Conservation (phyloP, 92 coral and sea anemone species). For the Bergia puertoricense region DNA sequence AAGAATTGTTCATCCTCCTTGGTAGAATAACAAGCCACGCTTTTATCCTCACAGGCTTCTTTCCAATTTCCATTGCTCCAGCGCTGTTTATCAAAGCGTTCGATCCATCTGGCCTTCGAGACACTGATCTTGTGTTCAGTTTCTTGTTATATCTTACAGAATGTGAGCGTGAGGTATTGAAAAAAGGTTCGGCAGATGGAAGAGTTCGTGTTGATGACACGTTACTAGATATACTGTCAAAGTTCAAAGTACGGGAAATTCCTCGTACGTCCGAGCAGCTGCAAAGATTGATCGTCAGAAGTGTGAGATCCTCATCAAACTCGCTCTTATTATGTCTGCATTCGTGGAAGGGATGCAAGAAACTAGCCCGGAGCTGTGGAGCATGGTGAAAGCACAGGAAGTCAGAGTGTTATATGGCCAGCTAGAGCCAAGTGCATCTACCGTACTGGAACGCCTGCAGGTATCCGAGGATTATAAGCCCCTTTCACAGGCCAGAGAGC, state of each 20-base stretch:
- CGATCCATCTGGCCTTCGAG: conserved; percentile 11
- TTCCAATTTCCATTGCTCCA: not conserved
- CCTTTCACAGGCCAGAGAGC: not conserved
- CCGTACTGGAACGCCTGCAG: not conserved
- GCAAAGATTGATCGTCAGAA: not conserved
- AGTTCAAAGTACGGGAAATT: conserved; percentile 1
- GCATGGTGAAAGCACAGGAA: conserved; percentile 12
- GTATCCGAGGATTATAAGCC: conserved; percentile 8
- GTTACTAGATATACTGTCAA: conserved; percentile 11
- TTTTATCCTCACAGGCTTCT: conserved; percentile 5
- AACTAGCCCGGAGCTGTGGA: conserved; percentile 3
- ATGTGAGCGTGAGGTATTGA: not conserved
- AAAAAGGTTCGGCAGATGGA: not conserved
- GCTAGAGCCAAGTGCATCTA: conserved; percentile 2
- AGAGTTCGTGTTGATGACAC: conserved; percentile 21
- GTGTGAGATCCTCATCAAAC: conserved; percentile 10
- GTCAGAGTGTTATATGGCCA: not conserved
- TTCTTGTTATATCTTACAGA: not conserved
- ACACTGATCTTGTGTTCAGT: conserved; percentile 8
- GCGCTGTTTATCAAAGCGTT: not conserved
- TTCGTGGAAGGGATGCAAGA: conserved; percentile 6
- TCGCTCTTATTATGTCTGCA: not conserved
- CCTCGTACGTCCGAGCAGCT: not conserved
- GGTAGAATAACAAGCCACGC: not conserved
- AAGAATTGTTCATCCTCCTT: not conserved